Base-by-base conservation (phyloP, 2,888 invertebrate species). In the Drosophila meridiana region DNA sequence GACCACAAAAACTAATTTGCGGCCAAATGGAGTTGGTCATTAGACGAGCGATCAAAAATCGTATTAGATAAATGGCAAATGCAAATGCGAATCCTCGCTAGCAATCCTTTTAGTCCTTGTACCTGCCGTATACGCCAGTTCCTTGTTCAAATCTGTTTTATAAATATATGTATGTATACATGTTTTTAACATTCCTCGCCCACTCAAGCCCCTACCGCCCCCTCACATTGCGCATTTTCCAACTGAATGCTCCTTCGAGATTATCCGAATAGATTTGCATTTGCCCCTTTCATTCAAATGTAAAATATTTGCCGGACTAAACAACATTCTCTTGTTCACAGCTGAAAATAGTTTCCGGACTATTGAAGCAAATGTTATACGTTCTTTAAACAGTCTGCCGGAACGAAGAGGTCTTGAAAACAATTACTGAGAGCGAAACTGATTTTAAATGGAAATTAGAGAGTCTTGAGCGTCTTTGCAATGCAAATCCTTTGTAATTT, bases 1-100 rank as follows among this genome's bases (percentile, higher is more conserved):
- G n/a, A 34, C 91, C 91, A 68, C 91, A 90, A 81, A 89, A 89
- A 90, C 84, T 83, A 84, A 89, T 89, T 83, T 86, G 61, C 53
- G 61, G 48, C 43, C 13, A 83, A 75, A 65, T 69, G 70, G 67
- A 71, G 67, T 75, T 58, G 28, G 61, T 70, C 63, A 68, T 73
- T 76, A 77, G 56, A 56, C 30, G 32, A 13, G 43, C 40, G 28
- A 38, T 36, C 53, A 34, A 63, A 63, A 68, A 28, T 53, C 53
- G 66, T 52, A 64, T 80, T 62, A 69, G 48, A 65, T 55, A 65
- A 72, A 79, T 74, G 64, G 69, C 61, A 72, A 75, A 69, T 69
- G 66, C 48, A 78, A 81, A 77, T 69, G 66, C 48, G 69, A 81
- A 77, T 63, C 42, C n/a, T 14, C 30, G 32, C 56, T 56, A 13